Percentiles rank a stretch among this genome's conserved stretches.
These are phyloP conservation scores for Lepidocyrtinus sp. DNA, from an alignment of 2,888 invertebrate genomes.

Conservation along the genomic window DNA sequence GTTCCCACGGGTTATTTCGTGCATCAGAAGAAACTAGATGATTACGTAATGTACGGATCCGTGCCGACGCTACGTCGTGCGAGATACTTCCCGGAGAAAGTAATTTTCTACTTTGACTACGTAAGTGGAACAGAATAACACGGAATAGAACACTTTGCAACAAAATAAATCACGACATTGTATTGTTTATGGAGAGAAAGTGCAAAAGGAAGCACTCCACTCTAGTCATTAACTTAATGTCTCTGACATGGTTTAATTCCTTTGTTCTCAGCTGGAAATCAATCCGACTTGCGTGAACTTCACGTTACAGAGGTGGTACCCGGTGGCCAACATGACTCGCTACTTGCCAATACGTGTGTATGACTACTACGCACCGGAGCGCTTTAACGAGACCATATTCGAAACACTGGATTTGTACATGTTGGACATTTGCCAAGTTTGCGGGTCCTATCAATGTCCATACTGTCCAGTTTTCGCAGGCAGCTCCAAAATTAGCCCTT, in stretches of 20 bases:
- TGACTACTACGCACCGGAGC: conserved; percentile 97
- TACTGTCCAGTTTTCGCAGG: conserved; percentile 69
- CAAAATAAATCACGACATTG: background rate
- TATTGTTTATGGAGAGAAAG: conserved; percentile 11
- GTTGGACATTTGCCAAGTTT: conserved; percentile 93
- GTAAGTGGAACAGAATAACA: conserved; percentile 78
- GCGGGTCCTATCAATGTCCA: conserved; percentile 82
- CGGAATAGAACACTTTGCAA: background rate
- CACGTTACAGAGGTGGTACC: conserved; percentile 94
- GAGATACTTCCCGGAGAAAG: conserved; percentile 84
- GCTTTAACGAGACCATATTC: conserved; percentile 93
- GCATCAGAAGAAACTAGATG: conserved; percentile 90
- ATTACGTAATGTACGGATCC: conserved; percentile 84
- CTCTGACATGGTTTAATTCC: conserved; percentile 53
- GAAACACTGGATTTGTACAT: conserved; percentile 89
- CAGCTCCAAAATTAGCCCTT: conserved; percentile 55
- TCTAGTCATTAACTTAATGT: background rate
- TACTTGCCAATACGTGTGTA: conserved; percentile 92
- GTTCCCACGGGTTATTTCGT: conserved; percentile 94
- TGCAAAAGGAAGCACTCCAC: background rate
- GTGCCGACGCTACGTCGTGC: conserved; percentile 89
- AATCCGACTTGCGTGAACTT: conserved; percentile 92
- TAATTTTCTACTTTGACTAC: conserved; percentile 93
- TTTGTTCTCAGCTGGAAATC: conserved; percentile 80
- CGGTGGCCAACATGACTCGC: conserved; percentile 96